Percentiles rank a stretch among this genome's conserved stretches.
Evolutionary conservation across 2,888 invertebrate genomes (phyloP).

Genomic region (Phlogophora meticulosa): DNA sequence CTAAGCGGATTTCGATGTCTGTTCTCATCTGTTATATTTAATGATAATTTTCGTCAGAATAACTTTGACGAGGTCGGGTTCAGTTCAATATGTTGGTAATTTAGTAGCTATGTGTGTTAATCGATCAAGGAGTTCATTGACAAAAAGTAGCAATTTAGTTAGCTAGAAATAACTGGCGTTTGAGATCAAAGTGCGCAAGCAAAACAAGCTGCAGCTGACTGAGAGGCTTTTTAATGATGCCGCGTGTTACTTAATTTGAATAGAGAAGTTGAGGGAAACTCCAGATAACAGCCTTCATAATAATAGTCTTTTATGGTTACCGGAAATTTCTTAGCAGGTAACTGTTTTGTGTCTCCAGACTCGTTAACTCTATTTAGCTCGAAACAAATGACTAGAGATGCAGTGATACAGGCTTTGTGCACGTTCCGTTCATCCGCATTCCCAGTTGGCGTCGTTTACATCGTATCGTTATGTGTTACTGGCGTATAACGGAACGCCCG

Average conservation of each 20-base stretch:
- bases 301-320: background rate
- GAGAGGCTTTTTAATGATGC: too few relatives aligned
- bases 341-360: background rate
- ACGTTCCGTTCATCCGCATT: conserved; percentile 78
- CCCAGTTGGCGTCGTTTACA: conserved; percentile 69
- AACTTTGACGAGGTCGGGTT: conserved; percentile 17
- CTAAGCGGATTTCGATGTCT: conserved; percentile 11
- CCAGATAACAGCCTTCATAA: too few relatives aligned
- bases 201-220: too few relatives aligned
- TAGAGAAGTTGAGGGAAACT: too few relatives aligned
- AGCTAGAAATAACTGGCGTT: background rate
- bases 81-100: conserved; percentile 8
- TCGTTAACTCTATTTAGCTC: conserved; percentile 25
- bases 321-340: background rate
- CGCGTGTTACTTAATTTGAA: too few relatives aligned
- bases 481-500: conserved; percentile 77
- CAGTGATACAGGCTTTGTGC: conserved; percentile 43
- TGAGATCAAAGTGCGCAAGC: too few relatives aligned
- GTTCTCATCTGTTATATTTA: background rate
- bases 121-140: conserved; percentile 9
- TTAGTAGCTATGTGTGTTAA: conserved; percentile 16
- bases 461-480: conserved; percentile 66
- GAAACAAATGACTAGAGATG: conserved; percentile 38
- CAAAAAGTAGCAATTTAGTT: background rate
- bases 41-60: conserved; percentile 19